phyloP scores from a whole-genome alignment of 2,797 vertebrate genomes.

The Cyclura pinguis region DNA sequence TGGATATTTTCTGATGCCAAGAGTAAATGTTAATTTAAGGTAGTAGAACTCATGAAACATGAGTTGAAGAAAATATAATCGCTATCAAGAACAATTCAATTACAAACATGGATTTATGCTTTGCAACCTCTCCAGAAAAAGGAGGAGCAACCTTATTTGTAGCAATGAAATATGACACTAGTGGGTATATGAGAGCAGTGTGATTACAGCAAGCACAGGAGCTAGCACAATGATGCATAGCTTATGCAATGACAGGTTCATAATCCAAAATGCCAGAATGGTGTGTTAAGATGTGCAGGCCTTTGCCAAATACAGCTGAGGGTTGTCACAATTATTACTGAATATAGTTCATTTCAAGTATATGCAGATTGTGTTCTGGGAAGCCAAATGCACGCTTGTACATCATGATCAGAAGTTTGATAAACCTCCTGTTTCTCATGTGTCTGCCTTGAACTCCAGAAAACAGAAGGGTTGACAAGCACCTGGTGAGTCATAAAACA shows the following conservation, averaged over 20 bases:
- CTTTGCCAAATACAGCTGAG: neutral
- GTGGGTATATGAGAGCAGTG: neutral
- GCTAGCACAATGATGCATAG: neutral
- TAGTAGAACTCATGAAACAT: neutral
- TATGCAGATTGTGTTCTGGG: neutral
- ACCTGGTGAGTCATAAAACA: neutral
- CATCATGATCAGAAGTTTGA: neutral
- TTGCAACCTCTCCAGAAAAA: constrained; percentile 13
- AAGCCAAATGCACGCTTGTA: neutral
- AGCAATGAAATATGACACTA: constrained; percentile 20
- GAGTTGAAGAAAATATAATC: constrained; percentile 17
- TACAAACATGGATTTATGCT: constrained; percentile 19
- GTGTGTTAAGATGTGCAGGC: neutral
- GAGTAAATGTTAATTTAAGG: constrained; percentile 2
- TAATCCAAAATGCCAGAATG: constrained; percentile 20
- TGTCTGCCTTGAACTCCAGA: neutral
- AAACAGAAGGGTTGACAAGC: neutral
- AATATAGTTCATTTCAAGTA: neutral
- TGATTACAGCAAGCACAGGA: neutral
- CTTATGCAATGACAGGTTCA: neutral
- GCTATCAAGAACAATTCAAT: constrained; percentile 22
- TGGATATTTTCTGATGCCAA: neutral
- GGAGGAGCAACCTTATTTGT: neutral
- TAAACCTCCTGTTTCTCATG: neutral
- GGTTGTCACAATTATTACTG: neutral